Evolutionary conservation across 2,888 invertebrate genomes (phyloP), one percentile per base, ranked within the genome.

Genomic region (Apamea epomidion): DNA sequence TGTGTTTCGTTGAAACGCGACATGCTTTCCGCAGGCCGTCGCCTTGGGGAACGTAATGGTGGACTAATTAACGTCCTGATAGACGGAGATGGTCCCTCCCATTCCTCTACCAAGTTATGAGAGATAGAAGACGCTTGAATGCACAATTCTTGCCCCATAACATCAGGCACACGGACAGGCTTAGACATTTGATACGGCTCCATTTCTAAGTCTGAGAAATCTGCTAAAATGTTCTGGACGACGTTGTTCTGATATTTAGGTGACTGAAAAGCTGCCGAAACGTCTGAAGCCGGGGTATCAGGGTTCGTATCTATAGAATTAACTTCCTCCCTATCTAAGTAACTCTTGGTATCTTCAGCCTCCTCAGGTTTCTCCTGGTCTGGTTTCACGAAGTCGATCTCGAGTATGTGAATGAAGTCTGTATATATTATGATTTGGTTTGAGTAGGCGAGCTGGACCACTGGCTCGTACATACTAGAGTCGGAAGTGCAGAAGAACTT

Each of bases 401-500:
- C 98, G 54, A 99, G 95, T 91, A 98, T 98, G 91, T 99, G 98
- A 88, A 99, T 98, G 95, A 98, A 98, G 92, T 99, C 99, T 3
- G 99, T 98, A 93, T 99, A 98, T 75, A 99, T 98, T 71, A 99
- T 98, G 81, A 98, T 98, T 89, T 98, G 98, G 90, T 98, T 98
- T 74, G 98, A 98, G 91, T 98, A 98, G 16, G 98, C 98, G 71
- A 98, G 95, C 91, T 98, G 98, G 7, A 98, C 97, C 16, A 97
- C 97, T 0, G 98, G 98, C 89, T 98, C 98, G 91, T 98, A 98
- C 94, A 97, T 97, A 48, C 98, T 99, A 90, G 98, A 98, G 74
- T 99, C 98, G 69, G 98, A 98, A n/a, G 98, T 98, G 90, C 99
- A 98, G 92, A 99, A 98, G 94, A 99, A 99, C 93, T 98, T 98